Evolutionary conservation across 2,888 invertebrate genomes (phyloP).

Genomic region (Gandaritis pyraliata): DNA sequence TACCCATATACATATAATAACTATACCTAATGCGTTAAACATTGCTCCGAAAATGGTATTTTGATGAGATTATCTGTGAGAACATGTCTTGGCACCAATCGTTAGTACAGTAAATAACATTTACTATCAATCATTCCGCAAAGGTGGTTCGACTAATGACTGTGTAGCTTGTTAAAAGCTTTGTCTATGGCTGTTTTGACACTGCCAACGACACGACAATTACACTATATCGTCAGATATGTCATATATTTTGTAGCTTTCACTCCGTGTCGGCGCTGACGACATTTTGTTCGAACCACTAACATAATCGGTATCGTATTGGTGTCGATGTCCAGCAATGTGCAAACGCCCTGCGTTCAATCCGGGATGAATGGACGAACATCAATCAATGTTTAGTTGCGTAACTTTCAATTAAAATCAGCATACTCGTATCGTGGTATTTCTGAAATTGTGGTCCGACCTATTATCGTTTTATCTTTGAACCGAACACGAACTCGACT

Average conservation of each 20-base stretch:
- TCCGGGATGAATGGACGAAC: slow-evolving; percentile 55
- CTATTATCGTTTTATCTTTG: slow-evolving; percentile 12
- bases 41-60: background rate
- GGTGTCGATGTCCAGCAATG: too few relatives aligned
- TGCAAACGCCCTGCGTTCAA: slow-evolving; percentile 29
- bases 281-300: too few relatives aligned
- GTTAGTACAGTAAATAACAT: slow-evolving; percentile 28
- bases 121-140: slow-evolving; percentile 52
- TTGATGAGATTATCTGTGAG: slow-evolving; percentile 4
- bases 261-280: too few relatives aligned
- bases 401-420: slow-evolving; percentile 39
- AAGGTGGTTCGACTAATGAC: slow-evolving; percentile 58
- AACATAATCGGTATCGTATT: too few relatives aligned
- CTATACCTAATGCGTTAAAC: background rate
- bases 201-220: too few relatives aligned
- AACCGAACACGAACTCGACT: slow-evolving; percentile 9
- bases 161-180: slow-evolving; percentile 51
- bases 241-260: too few relatives aligned
- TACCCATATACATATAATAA: too few relatives aligned
- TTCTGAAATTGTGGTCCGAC: slow-evolving; percentile 13
- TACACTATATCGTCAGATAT: too few relatives aligned
- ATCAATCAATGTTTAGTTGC: slow-evolving; percentile 62
- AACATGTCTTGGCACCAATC: slow-evolving; percentile 3
- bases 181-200: slow-evolving; percentile 38
- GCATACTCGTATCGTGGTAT: slow-evolving; percentile 27